Evolutionary conservation across 2,888 invertebrate species (phyloP).

Genomic region (Ectobius pallidus): DNA sequence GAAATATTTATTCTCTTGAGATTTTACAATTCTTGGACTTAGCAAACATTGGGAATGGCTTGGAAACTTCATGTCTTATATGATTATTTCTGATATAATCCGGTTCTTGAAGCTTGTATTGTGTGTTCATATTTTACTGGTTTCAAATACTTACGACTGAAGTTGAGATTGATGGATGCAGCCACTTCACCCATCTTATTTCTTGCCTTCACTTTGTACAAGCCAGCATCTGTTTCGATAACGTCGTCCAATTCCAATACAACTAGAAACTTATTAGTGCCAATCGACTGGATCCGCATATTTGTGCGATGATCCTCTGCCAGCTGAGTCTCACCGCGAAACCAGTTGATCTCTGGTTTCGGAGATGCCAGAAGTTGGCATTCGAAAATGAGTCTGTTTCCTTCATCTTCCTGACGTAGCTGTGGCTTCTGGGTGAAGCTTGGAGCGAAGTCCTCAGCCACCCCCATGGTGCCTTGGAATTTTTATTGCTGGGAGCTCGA

Average conservation of each 20-base stretch:
- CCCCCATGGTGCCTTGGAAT: slow-evolving; percentile 66
- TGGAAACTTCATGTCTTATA: too few relatives aligned
- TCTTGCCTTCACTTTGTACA: slow-evolving; percentile 96
- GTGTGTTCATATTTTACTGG: too few relatives aligned
- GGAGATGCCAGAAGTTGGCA: slow-evolving; percentile 88
- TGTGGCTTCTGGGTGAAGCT: slow-evolving; percentile 98
- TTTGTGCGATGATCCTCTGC: slow-evolving; percentile 84
- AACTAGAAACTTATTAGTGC: slow-evolving; percentile 85
- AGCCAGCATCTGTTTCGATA: slow-evolving; percentile 93
- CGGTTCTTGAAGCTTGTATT: too few relatives aligned
- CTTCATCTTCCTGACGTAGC: slow-evolving; percentile 94
- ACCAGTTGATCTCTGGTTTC: slow-evolving; percentile 92
- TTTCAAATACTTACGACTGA: slow-evolving; percentile 83
- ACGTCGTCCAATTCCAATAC: slow-evolving; percentile 94
- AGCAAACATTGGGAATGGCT: too few relatives aligned
- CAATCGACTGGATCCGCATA: slow-evolving; percentile 86
- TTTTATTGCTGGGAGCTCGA: slow-evolving; percentile 3
- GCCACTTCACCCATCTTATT: slow-evolving; percentile 97
- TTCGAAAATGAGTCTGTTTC: slow-evolving; percentile 93
- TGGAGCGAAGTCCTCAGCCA: slow-evolving; percentile 94
- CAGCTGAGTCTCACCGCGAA: slow-evolving; percentile 84
- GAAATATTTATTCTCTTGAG: too few relatives aligned
- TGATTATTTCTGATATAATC: too few relatives aligned
- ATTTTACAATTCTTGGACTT: too few relatives aligned
- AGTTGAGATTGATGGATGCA: slow-evolving; percentile 96